Base-by-base conservation (phyloP, 2,888 invertebrate genomes). In the Trichopoda pennipes region DNA sequence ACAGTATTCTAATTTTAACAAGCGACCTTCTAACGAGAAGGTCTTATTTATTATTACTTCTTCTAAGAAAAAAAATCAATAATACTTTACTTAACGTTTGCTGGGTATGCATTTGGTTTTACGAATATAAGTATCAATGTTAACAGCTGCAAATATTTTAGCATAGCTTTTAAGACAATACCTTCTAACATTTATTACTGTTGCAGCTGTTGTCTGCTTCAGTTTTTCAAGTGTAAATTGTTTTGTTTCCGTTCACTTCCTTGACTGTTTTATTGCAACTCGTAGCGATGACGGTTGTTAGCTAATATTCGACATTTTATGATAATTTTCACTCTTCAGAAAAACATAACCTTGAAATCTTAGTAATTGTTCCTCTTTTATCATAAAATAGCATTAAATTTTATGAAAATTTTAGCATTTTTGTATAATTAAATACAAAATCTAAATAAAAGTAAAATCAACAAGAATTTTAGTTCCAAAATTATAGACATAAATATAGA, bases 131-230 rank as follows among this genome's bases (percentile, higher is more conserved):
- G 14, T 21, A 49, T 16, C 23, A 23, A 35, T 63, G 55, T 63
- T 49, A 70, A 49, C 58, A 64, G 72, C 32, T 72, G 51, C 42
- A n/a, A 72, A 17, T 17, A 12, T 23, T 51, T 72, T 21, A 58
- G 77, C 74, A 78, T 69, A 77, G 81, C 69, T 78, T 78, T 73
- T 78, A 81, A 81, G 81, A 78, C 77, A 81, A 81, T 81, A 75
- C 69, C 64, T 81, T 44, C 44, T 66, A 78, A 53, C 69, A 44
- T 64, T 78, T 81, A 73, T 66, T 58, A 77, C 55, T 78, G 63
- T 66, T 78, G 81, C 81, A 81, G 81, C 78, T 81, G 81, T 70
- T 70, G 78, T 78, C 60, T 78, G 74, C 28, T 28, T 66, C 58
- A 69, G 58, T 73, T 72, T 73, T 81, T 69, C 66, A 66, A 76